Percentiles rank a stretch among this genome's conserved stretches.
phyloP scores from a whole-genome alignment of 2,888 invertebrate species.

The Leptinotarsa haldemani region DNA sequence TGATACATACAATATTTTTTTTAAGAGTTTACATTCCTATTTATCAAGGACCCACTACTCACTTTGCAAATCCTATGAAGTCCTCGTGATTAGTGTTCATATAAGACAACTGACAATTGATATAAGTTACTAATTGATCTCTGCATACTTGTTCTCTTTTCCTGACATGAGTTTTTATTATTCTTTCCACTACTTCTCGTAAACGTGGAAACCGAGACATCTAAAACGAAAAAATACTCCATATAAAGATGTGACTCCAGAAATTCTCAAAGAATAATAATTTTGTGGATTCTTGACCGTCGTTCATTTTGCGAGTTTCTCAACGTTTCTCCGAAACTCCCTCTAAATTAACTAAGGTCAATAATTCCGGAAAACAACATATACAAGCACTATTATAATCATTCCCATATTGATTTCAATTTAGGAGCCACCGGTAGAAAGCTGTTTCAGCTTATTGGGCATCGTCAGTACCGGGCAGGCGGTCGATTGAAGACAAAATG shows the following conservation, averaged over 20 bases:
- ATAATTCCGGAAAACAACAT: no score
- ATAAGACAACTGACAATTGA: conserved; percentile 96
- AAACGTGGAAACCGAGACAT: conserved; percentile 97
- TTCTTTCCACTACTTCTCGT: conserved; percentile 97
- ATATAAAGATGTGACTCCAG: not conserved
- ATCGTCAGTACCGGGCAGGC: no score
- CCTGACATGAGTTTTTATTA: conserved; percentile 92
- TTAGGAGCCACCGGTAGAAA: no score
- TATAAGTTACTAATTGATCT: conserved; percentile 91
- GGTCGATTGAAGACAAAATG: no score
- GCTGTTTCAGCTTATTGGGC: no score
- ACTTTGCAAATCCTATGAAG: conserved; percentile 99
- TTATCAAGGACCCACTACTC: conserved; percentile 61
- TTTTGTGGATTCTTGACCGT: no score
- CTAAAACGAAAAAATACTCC: conserved; percentile 66
- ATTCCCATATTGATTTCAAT: no score
- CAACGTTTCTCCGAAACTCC: no score
- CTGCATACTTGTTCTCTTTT: conserved; percentile 96
- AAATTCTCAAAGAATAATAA: no score
- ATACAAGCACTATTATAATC: no score
- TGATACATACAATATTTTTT: not conserved
- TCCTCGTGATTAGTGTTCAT: conserved; percentile 99
- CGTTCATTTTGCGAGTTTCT: no score
- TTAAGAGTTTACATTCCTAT: not conserved
- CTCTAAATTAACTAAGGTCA: no score